A percentile compares a stretch with the other conserved stretches of the same genome.
These are phyloP conservation scores for Pelvicachromis taeniatus DNA, from an alignment of 2,113 vertebrate species.

Conservation along the genomic window DNA sequence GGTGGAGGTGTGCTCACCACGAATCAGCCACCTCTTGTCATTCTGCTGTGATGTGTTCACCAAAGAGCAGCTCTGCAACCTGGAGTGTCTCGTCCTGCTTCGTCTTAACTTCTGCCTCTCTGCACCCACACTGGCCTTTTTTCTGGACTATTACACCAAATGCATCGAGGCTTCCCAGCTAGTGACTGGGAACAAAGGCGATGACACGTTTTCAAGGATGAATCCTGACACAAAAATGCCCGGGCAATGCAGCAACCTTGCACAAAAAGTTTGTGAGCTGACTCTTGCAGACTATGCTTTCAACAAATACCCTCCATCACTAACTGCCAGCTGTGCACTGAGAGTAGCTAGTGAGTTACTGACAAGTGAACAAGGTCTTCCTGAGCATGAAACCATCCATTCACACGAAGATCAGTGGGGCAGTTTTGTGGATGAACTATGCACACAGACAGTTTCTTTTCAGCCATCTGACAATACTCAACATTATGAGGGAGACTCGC, in stretches of 20 bases:
- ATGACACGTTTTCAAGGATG: not conserved
- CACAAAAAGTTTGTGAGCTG: constrained; percentile 79
- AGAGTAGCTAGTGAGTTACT: constrained; percentile 76
- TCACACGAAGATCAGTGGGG: not conserved
- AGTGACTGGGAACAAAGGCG: not conserved
- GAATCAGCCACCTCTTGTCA: constrained; percentile 82
- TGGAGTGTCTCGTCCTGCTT: constrained; percentile 87
- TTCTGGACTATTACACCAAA: constrained; percentile 84
- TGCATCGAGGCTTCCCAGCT: constrained; percentile 31
- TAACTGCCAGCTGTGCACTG: constrained; percentile 82
- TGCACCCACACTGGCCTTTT: constrained; percentile 86
- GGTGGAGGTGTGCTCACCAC: constrained; percentile 87
- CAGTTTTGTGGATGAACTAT: not conserved
- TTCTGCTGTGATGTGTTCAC: constrained; percentile 86
- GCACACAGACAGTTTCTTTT: not conserved
- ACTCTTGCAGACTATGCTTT: constrained; percentile 92
- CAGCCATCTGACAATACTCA: not conserved
- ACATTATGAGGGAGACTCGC: not conserved
- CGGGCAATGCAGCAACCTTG: constrained; percentile 67
- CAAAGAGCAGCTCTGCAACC: constrained; percentile 85
- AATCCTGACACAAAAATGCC: not conserved
- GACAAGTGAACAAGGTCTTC: not conserved
- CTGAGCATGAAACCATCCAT: not conserved
- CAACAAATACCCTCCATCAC: constrained; percentile 80
- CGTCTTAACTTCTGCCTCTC: constrained; percentile 82